These are phyloP conservation scores for Vulpes vulpes DNA, from an alignment of 2,113 vertebrate species.

Conservation along the genomic window DNA sequence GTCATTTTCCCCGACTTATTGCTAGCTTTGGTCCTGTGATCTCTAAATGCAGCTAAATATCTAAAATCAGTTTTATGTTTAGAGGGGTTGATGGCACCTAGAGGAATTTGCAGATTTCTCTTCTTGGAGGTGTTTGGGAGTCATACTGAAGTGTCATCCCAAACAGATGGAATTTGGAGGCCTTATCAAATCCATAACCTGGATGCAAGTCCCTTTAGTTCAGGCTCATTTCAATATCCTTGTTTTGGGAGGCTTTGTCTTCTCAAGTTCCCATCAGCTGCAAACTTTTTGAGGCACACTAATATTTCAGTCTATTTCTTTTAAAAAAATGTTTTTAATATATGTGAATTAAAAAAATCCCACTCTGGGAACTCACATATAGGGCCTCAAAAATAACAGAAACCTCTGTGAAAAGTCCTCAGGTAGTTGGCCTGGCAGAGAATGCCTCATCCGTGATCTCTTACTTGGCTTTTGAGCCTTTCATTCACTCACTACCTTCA, in stretches of 20 bases:
- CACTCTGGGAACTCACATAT: background rate
- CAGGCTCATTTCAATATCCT: background rate
- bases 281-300: background rate
- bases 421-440: background rate
- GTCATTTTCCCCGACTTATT: slow-evolving; percentile 73
- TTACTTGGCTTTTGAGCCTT: background rate
- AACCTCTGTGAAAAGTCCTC: background rate
- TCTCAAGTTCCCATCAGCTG: background rate
- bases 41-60: slow-evolving; percentile 82
- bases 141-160: background rate
- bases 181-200: background rate
- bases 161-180: background rate
- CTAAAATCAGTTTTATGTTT: slow-evolving; percentile 85
- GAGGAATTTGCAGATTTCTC: slow-evolving; percentile 78
- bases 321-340: background rate
- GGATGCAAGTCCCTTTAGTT: background rate
- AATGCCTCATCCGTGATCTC: background rate
- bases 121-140: slow-evolving; percentile 59
- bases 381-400: background rate
- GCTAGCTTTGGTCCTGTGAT: slow-evolving; percentile 82
- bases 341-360: background rate
- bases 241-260: background rate
- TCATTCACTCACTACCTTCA: background rate
- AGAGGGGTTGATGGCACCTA: slow-evolving; percentile 74
- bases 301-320: background rate